Conservation (phyloP, 2,113 vertebrate genomes). For the Tylochromis polylepis region DNA sequence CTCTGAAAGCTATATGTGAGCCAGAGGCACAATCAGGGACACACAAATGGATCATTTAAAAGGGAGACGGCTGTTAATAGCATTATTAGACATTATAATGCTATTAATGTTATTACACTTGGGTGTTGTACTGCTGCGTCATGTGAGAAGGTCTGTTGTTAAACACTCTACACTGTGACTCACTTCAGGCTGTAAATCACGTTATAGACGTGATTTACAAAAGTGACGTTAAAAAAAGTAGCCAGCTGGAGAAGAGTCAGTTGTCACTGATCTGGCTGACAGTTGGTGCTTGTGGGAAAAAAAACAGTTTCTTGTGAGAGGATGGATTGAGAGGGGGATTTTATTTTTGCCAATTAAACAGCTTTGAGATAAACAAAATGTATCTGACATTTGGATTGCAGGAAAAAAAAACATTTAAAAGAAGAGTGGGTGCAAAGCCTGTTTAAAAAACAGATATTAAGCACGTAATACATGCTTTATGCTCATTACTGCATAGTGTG, state of each 20-base stretch:
- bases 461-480: not conserved
- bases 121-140: not conserved
- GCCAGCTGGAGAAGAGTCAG: constrained; percentile 37
- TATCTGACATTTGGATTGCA: constrained; percentile 8
- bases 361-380: constrained; percentile 30
- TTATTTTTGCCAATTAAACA: constrained; percentile 24
- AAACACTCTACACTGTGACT: not conserved
- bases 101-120: not conserved
- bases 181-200: not conserved
- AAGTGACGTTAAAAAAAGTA: not conserved
- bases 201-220: not conserved
- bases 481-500: not conserved
- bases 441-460: not conserved
- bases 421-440: not conserved
- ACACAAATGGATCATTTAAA: not conserved
- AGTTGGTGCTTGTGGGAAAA: constrained; percentile 8
- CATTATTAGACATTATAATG: not conserved
- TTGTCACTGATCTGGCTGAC: constrained; percentile 42
- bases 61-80: not conserved
- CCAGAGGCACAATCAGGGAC: not conserved
- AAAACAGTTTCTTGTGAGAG: constrained; percentile 2
- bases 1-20: not conserved
- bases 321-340: not conserved
- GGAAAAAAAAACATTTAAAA: not conserved
- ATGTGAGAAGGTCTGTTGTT: not conserved